Evolutionary conservation across 2,888 invertebrate species (phyloP).

Genomic region (Pheosia gnoma): DNA sequence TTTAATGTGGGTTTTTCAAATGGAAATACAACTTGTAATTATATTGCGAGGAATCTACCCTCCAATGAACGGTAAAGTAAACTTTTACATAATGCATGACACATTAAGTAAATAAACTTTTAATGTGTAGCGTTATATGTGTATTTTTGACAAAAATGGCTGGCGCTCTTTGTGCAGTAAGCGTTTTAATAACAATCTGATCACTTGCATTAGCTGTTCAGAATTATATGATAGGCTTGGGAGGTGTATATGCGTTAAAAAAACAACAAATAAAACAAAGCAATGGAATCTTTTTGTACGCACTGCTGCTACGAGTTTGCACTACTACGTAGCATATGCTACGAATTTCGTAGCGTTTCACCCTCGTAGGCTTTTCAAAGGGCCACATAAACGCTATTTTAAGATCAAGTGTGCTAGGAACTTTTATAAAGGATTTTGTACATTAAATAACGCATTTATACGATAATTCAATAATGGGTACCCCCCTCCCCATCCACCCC

Average conservation of each 20-base stretch:
- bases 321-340: neutral
- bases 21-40: slow-evolving; percentile 23
- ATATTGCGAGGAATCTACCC: slow-evolving; percentile 18
- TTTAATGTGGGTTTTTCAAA: slow-evolving; percentile 17
- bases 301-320: neutral
- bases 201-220: too few species aligned
- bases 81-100: too few species aligned
- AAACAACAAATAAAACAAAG: too few species aligned
- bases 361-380: neutral
- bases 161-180: neutral
- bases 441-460: too few species aligned
- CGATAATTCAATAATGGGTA: too few species aligned
- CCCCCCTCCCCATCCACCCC: too few species aligned
- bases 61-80: too few species aligned
- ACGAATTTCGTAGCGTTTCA: slow-evolving; percentile 1
- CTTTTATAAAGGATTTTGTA: neutral
- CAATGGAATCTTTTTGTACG: too few species aligned
- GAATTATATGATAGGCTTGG: too few species aligned
- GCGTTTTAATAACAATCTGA: too few species aligned
- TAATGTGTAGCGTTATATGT: neutral
- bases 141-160: neutral
- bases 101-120: neutral
- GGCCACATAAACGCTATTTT: neutral
- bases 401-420: neutral
- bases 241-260: too few species aligned